Evolutionary conservation across 2,113 vertebrate genomes (phyloP), one percentile per base, ranked within the genome.

Genomic region (Panurus biarmicus): DNA sequence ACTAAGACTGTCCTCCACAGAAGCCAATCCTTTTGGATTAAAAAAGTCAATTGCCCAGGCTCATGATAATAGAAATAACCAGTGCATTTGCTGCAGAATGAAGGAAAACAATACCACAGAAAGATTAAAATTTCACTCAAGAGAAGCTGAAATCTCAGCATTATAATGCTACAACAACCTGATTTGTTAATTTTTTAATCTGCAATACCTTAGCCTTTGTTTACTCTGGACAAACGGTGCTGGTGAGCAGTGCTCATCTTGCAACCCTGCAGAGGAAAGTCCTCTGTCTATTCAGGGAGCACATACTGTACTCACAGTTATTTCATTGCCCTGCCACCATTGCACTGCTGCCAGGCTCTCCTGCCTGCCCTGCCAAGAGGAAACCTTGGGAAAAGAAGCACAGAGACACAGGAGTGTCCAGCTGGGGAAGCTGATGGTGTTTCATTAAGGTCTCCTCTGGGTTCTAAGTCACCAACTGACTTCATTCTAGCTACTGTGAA

Each of bases 311-410:
- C 44, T 82, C 66, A 31, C 3, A 5, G 56, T 82, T 82, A 23
- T 74, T 91, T 75, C 82, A 78, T 33, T 0, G 0, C 28, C 20
- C 20, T 4, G 8, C 8, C 50, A 35, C 35, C 20, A 23, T 5
- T 7, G 2, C 44, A 4, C 8, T 0, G 0, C 17, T 47, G 45
- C 72, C 3, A 7, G 42, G 50, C 28, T n/a, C 47, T 77, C 38
- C n/a, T 29, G 22, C 50, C 31, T 53, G 31, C 31, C n/a, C 50
- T 73, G 50, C 22, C 2, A 10, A 57, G 51, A 77, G 50, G 8
- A 93, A 87, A 38, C 70, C 50, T 73, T 5, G 3, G 15, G 21
- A 42, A 51, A 87, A 35, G 42, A 78, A 10, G 33, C 40, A 42
- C 31, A 83, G 21, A 83, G n/a, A 35, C 29, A 33, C 0, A 1